These are phyloP conservation scores for Acanthurus lineatus DNA, from an alignment of 2,797 vertebrate genomes.

Conservation along the genomic window DNA sequence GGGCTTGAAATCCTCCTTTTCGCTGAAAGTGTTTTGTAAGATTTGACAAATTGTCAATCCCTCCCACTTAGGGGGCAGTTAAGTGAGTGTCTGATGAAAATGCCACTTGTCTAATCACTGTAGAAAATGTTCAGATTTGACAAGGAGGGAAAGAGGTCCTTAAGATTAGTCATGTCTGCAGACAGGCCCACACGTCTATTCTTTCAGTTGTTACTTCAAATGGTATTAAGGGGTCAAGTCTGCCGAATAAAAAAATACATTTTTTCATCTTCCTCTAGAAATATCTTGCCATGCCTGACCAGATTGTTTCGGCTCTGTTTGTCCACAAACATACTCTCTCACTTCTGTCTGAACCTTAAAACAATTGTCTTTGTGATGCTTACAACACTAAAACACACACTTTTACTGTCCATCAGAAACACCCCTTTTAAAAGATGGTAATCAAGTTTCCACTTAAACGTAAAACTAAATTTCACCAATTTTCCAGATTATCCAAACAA, in stretches of 20 bases:
- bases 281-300: too few relatives aligned
- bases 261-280: background rate
- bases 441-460: background rate
- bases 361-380: background rate
- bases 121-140: slow-evolving; percentile 1
- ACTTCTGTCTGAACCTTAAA: too few relatives aligned
- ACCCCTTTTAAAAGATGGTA: background rate
- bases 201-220: background rate
- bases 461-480: background rate
- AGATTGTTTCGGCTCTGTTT: background rate
- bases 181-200: background rate
- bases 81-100: slow-evolving; percentile 15
- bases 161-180: slow-evolving; percentile 27
- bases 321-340: background rate
- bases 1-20: slow-evolving; percentile 26
- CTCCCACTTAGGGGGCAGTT: slow-evolving; percentile 32
- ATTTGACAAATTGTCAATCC: slow-evolving; percentile 32
- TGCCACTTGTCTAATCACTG: slow-evolving; percentile 25
- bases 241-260: background rate
- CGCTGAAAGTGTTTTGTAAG: slow-evolving; percentile 5
- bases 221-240: slow-evolving; percentile 10
- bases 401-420: too few relatives aligned
- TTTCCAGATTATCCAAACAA: background rate
- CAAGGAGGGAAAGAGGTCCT: background rate
- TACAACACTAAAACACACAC: too few relatives aligned